Evolutionary conservation across 2,113 vertebrate species (phyloP).

Genomic region (Entosphenus tridentatus): DNA sequence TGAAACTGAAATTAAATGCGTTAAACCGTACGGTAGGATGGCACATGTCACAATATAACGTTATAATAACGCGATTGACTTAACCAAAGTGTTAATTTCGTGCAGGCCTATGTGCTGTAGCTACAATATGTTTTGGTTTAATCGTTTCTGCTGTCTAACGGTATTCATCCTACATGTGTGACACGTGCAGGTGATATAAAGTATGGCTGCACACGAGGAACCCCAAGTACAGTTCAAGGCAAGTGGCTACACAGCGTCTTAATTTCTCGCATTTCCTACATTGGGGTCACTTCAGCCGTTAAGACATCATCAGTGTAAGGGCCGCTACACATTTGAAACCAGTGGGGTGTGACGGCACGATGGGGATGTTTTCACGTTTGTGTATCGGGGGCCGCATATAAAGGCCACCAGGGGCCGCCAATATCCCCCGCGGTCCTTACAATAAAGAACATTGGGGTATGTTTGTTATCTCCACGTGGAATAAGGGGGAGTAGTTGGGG

Average conservation of each 20-base stretch:
- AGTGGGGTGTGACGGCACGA: not conserved
- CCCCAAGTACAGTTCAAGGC: slow-evolving; percentile 50
- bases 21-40: too few species aligned
- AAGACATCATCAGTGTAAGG: too few species aligned
- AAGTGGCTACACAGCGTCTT: slow-evolving; percentile 10
- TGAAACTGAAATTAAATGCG: too few species aligned
- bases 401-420: not conserved
- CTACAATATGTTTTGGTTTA: too few species aligned
- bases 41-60: too few species aligned
- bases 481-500: too few species aligned
- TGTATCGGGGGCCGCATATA: not conserved
- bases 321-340: not conserved
- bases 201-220: slow-evolving; percentile 40
- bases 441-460: not conserved
- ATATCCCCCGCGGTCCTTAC: not conserved
- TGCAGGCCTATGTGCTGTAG: too few species aligned
- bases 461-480: too few species aligned
- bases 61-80: too few species aligned
- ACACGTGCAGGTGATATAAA: not conserved
- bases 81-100: too few species aligned
- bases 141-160: too few species aligned
- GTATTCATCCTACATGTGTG: too few species aligned
- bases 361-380: not conserved
- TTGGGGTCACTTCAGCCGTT: not conserved
- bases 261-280: not conserved